Percentiles rank a stretch among this genome's conserved stretches.
These are phyloP conservation scores for Neosilurus hyrtlii DNA, from an alignment of 2,797 vertebrate genomes.

Conservation along the genomic window DNA sequence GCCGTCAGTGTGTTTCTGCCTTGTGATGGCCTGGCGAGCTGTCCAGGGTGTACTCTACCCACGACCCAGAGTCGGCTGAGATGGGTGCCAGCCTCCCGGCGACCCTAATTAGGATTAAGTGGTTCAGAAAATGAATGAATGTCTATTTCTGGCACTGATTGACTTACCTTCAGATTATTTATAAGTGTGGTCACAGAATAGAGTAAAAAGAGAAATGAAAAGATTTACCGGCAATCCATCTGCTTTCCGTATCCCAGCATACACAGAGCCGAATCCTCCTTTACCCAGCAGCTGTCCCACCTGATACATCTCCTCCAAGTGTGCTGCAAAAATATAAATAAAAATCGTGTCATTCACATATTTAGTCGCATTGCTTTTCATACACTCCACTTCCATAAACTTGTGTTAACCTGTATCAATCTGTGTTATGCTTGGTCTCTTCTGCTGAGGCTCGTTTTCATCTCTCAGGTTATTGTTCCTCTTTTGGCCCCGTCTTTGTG, in stretches of 20 bases:
- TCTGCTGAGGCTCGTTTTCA: background rate
- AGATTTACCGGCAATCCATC: constrained; percentile 36
- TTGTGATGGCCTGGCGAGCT: too few species aligned
- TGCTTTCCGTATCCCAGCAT: constrained; percentile 29
- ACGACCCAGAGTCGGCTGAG: too few species aligned
- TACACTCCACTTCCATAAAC: background rate
- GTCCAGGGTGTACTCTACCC: too few species aligned
- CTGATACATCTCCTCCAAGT: background rate
- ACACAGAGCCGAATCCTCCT: constrained; percentile 39
- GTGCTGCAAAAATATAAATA: background rate
- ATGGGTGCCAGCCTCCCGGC: too few species aligned
- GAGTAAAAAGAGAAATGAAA: background rate
- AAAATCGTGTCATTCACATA: background rate
- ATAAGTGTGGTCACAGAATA: background rate
- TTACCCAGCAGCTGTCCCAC: constrained; percentile 25
- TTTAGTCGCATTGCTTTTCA: background rate
- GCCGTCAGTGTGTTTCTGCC: too few species aligned
- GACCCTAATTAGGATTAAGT: too few species aligned
- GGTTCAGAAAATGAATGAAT: too few species aligned
- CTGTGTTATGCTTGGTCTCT: background rate
- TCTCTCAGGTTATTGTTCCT: background rate
- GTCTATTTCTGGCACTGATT: background rate
- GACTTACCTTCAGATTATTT: background rate
- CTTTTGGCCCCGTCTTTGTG: background rate
- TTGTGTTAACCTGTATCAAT: too few species aligned